A percentile compares a stretch with the other conserved stretches of the same genome.
phyloP scores from a whole-genome alignment of 2,888 invertebrate genomes.

The Anthophora plumipes region DNA sequence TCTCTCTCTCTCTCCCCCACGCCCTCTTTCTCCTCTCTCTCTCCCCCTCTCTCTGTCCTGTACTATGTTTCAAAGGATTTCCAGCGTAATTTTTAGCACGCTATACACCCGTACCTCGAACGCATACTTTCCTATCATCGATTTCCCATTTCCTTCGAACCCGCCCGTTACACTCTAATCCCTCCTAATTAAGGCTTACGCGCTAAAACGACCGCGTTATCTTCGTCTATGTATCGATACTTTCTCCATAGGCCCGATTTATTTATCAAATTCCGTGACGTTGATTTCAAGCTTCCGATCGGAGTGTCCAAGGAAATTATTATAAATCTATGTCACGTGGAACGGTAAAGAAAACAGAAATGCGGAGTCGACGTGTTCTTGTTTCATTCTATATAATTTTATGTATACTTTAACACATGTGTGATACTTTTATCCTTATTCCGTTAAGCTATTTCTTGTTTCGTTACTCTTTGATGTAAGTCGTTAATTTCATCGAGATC shows the following conservation, averaged over 20 bases:
- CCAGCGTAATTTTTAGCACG: conserved; percentile 8
- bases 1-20: not conserved
- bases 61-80: not conserved
- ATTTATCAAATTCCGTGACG: not conserved
- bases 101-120: not conserved
- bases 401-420: not conserved
- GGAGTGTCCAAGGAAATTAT: not conserved
- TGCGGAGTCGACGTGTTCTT: not conserved
- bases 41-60: not conserved
- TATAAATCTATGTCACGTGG: not conserved
- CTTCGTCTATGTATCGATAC: conserved; percentile 16
- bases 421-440: not conserved
- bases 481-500: conserved; percentile 46
- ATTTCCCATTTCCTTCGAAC: conserved; percentile 53
- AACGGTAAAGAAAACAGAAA: not conserved
- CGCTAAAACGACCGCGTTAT: conserved; percentile 13
- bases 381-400: not conserved
- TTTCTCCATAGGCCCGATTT: conserved; percentile 13
- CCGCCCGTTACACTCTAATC: conserved; percentile 28
- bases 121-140: conserved; percentile 30
- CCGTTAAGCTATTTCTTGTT: not conserved
- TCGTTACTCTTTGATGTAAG: not conserved
- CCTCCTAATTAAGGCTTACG: conserved; percentile 44
- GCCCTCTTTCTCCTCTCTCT: conserved; percentile 7
- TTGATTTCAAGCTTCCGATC: conserved; percentile 1